Evolutionary conservation across 2,888 invertebrate genomes (phyloP).

Genomic region (Pollenia angustigena): DNA sequence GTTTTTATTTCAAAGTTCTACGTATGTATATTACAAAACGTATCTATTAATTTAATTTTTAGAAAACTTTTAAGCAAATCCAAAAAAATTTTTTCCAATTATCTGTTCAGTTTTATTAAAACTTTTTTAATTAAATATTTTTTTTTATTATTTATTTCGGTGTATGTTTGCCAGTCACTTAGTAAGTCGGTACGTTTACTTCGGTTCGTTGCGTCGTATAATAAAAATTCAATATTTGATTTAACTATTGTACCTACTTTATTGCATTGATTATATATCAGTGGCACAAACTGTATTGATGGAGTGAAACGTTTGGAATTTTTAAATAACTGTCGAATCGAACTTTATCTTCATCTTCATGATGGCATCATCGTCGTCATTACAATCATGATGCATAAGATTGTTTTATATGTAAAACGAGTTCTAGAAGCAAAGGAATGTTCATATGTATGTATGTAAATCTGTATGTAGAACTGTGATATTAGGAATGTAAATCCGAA

Average conservation of each 20-base stretch:
- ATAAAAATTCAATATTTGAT: slow-evolving; percentile 52
- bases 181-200: not conserved
- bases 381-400: not conserved
- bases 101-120: too few species aligned
- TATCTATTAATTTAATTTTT: too few species aligned
- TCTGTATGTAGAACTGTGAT: slow-evolving; percentile 50
- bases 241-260: slow-evolving; percentile 23
- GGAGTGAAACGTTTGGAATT: slow-evolving; percentile 29
- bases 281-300: not conserved
- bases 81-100: too few species aligned
- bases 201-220: slow-evolving; percentile 10
- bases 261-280: slow-evolving; percentile 13
- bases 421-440: not conserved
- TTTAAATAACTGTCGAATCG: slow-evolving; percentile 18
- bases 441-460: too few species aligned
- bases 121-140: slow-evolving; percentile 26
- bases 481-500: slow-evolving; percentile 68
- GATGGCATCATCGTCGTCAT: slow-evolving; percentile 2
- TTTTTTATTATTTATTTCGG: not conserved
- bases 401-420: not conserved
- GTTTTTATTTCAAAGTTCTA: too few species aligned
- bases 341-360: slow-evolving; percentile 14
- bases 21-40: too few species aligned
- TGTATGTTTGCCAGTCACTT: not conserved
- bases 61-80: too few species aligned